phyloP scores from a whole-genome alignment of 2,113 vertebrate genomes.

The Mustela nigripes region DNA sequence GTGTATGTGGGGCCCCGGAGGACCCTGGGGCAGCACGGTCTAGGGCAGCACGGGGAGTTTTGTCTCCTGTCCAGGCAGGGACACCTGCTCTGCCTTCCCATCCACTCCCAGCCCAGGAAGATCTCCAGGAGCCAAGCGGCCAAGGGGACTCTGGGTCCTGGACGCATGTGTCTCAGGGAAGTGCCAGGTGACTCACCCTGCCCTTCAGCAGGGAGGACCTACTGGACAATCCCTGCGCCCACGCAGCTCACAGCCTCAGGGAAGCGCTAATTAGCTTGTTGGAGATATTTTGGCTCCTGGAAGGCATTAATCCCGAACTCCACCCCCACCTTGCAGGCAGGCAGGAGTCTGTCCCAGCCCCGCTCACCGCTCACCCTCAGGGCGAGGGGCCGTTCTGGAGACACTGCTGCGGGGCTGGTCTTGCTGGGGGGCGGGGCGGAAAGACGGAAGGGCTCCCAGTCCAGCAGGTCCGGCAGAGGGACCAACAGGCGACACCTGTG shows the following conservation, averaged over 20 bases:
- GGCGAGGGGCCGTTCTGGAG: neutral
- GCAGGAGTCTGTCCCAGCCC: rapidly evolving
- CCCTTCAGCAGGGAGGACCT: neutral
- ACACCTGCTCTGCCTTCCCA: rapidly evolving
- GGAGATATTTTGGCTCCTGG: slow-evolving; percentile 58
- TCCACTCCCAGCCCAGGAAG: neutral
- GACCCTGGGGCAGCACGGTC: too few species aligned
- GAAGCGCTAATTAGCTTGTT: neutral
- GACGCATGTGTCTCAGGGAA: rapidly evolving
- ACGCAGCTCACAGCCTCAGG: neutral
- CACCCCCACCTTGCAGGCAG: neutral
- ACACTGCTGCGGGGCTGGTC: neutral
- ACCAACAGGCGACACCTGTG: neutral
- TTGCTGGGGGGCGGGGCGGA: neutral
- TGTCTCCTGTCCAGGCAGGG: rapidly evolving
- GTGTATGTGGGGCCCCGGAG: neutral
- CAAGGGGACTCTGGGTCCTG: rapidly evolving
- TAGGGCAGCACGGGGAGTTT: rapidly evolving
- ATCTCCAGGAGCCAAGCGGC: rapidly evolving
- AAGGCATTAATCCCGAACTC: neutral
- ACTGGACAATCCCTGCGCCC: neutral
- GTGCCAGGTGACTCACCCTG: neutral
- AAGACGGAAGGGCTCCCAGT: neutral
- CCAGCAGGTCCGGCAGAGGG: neutral
- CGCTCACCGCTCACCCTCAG: rapidly evolving